Base-by-base conservation (phyloP, 2,113 vertebrate species). In the Melanostigma gelatinosum region DNA sequence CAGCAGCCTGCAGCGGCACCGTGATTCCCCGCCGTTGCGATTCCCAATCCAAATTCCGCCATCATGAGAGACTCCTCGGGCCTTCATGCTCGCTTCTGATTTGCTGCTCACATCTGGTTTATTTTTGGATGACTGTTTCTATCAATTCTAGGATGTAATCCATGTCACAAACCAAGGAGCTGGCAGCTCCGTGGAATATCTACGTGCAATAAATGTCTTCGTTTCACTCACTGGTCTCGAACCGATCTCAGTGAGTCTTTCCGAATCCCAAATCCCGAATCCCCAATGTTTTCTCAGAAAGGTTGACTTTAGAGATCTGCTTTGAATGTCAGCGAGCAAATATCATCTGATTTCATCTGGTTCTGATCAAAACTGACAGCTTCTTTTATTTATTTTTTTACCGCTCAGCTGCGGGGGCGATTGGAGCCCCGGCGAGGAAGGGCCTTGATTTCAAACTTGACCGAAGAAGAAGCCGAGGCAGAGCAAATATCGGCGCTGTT, bases 381-480 rank as follows among this genome's bases (percentile, higher is more conserved):
- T 58, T 69, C 72, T 66, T 36, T 6, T 29, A n/a, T 24, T 24
- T 24, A 1, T 12, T 58, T 13, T 15, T 48, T 16, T 48, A 0
- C 40, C 24, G 24, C 50, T 63, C 44, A 8, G 20, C 65, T 62
- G 69, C 48, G 46, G 16, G 13, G 13, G 13, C 38, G 48, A 69
- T 50, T 5, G 62, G 13, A 57, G 46, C 34, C 62, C 4, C 11
- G 12, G 54, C 11, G 1, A 69, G 60, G 8, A 36, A 34, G 44
- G 55, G 76, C 74, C 69, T 72, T 66, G 77, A 85, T 82, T 88
- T 87, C 76, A 81, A 24, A 83, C 88, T 74, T 77, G 78, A 67
- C 65, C 64, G 15, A 38, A 77, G 64, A 42, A 27, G 69, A 64
- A 29, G 62, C 38, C n/a, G 0, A 29, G 46, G 77, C 70, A 13